Conservation (phyloP, 2,797 vertebrate species). For the Hippoglossus hippoglossus region DNA sequence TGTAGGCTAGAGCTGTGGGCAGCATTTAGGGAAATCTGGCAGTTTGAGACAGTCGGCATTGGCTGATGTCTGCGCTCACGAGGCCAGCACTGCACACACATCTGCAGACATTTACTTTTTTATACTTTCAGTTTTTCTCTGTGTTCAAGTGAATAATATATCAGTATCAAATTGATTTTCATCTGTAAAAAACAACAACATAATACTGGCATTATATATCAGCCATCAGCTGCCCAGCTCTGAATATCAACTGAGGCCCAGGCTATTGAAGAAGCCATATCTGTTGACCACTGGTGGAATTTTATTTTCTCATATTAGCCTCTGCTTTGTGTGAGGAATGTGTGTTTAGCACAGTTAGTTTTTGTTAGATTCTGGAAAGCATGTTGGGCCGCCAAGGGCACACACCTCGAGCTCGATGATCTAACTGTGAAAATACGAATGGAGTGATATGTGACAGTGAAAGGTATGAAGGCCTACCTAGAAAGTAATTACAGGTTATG, state of each 20-base stretch:
- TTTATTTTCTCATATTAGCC: conserved; percentile 16
- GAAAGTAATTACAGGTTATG: conserved; percentile 60
- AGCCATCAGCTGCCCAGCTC: too few relatives aligned
- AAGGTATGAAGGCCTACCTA: conserved; percentile 44
- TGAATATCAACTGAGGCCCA: too few relatives aligned
- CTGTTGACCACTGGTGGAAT: not conserved
- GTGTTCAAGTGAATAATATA: too few relatives aligned
- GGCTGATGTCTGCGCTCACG: too few relatives aligned
- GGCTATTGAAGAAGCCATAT: too few relatives aligned
- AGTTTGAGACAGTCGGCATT: conserved; percentile 28
- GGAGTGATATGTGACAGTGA: conserved; percentile 28
- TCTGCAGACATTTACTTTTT: not conserved
- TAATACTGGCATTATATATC: too few relatives aligned
- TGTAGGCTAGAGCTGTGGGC: conserved; percentile 49
- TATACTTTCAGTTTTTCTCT: too few relatives aligned
- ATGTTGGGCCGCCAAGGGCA: conserved; percentile 26
- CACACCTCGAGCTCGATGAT: conserved; percentile 36
- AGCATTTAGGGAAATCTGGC: not conserved
- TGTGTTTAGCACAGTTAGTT: conserved; percentile 33
- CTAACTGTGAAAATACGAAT: conserved; percentile 35
- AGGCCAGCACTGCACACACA: not conserved
- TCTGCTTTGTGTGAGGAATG: conserved; percentile 23
- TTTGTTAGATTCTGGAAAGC: conserved; percentile 28
- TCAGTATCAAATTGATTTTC: too few relatives aligned
- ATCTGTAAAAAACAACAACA: too few relatives aligned